These are phyloP conservation scores for Cydia fagiglandana DNA, from an alignment of 1,140 invertebrate genomes.

Conservation along the genomic window DNA sequence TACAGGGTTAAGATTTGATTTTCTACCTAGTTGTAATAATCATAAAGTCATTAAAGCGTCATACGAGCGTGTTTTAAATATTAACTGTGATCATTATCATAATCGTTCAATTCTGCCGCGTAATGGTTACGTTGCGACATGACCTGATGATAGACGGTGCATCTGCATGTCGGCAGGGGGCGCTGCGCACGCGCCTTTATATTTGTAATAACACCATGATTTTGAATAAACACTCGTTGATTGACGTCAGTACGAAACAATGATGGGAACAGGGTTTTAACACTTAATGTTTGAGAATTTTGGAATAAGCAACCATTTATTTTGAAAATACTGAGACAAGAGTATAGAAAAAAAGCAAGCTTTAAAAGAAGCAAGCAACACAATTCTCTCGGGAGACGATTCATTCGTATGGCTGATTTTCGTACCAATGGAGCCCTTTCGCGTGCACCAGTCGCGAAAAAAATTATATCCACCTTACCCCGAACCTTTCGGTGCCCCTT, in stretches of 20 bases:
- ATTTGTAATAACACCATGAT: background rate
- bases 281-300: background rate
- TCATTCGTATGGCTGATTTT: no score
- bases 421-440: background rate
- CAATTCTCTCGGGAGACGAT: no score
- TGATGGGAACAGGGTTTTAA: background rate
- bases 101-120: background rate
- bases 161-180: constrained; percentile 1
- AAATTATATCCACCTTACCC: background rate
- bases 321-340: no score
- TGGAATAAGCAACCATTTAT: no score
- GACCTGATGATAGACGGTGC: background rate
- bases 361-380: no score
- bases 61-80: no score
- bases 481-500: background rate
- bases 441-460: background rate
- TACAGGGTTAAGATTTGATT: no score
- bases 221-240: background rate
- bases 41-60: no score
- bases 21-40: no score
- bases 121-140: background rate
- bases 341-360: no score
- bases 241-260: background rate
- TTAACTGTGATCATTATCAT: no score
- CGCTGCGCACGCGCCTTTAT: background rate